Base-by-base conservation (phyloP, 1,140 invertebrate genomes). In the Carcinoscorpius rotundicauda region DNA sequence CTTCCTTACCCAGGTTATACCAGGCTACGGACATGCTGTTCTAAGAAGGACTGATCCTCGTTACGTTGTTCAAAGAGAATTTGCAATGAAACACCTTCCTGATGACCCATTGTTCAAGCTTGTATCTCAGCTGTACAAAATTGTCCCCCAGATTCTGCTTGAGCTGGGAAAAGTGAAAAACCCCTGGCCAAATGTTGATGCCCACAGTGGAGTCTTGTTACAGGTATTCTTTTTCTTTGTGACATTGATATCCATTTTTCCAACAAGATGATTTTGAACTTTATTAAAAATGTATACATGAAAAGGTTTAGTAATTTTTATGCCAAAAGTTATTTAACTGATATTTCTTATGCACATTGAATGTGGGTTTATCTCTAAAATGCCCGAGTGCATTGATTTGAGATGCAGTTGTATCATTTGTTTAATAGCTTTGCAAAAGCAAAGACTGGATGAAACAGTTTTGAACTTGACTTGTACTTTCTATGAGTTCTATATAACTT, bases 181-280 rank as follows among this genome's bases (percentile, higher is more conserved):
- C 83, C 95, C 95, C 64, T 98, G 93, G 93, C 95, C 95, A 65
- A 98, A 98, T 81, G 95, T 98, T 72, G 95, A 98, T 80, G 93
- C 95, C 60, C 94, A 97, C 80, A 96, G 92, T 71, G 95, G 95
- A 71, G 93, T 97, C 8, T 80, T 98, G 50, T 80, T 98, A 64
- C 85, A 86, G 80, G 84, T 86, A 77, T 29, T 29, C 29, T 29
- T 29, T 29, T 29, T 29, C 29, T 2, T 29, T 29, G 29, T 29
- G 29, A 29, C 29, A 29, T 2, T 29, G 29, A 29, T 29, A 29
- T 29, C 29, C 29, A 29, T 29, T 29, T 29, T 29, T 1, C 29
- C 29, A 29, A 29, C 29, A 29, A 29, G 29, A 0, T 29, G 29
- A 29, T 29, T 29, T 29, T 81, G 73, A 93, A 91, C 72, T 91